Evolutionary conservation across 2,888 invertebrate species (phyloP), one percentile per base, ranked within the genome.

Genomic region (Cerceris rybyensis): DNA sequence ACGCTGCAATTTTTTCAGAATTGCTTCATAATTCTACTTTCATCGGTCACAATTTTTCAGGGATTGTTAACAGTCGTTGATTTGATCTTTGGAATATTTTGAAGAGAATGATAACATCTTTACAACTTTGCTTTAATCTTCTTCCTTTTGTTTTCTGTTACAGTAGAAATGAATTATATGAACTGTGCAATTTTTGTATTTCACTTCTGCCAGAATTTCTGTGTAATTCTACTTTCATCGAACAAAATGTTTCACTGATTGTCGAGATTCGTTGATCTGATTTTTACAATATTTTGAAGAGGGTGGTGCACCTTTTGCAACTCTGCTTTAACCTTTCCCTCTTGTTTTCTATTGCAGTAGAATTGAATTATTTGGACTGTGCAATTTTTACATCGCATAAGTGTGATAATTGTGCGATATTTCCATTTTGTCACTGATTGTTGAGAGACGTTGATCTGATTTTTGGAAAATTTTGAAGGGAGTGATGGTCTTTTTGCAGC

Each of bases 21-120:
- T 57, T 46, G n/a, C 50, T 61, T 50, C 52, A n/a, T 75, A 78
- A 75, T 70, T 70, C 41, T 65, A n/a, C 50, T 46, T 52, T 60
- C 14, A 16, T 50, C n/a, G 52, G 9, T n/a, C 13, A 50, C 14
- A 59, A 59, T 64, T 61, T 14, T 16, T 60, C 39, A 46, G 13
- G 9, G 9, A 59, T 42, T 16, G 41, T 17, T n/a, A 13, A n/a
- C n/a, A n/a, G n/a, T n/a, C n/a, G n/a, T n/a, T n/a, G n/a, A n/a
- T n/a, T n/a, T n/a, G n/a, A n/a, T n/a, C n/a, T n/a, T n/a, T n/a
- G n/a, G n/a, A n/a, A n/a, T n/a, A n/a, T n/a, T n/a, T n/a, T n/a
- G n/a, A n/a, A n/a, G n/a, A n/a, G n/a, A n/a, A n/a, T n/a, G n/a
- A n/a, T n/a, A n/a, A n/a, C n/a, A n/a, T n/a, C n/a, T n/a, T n/a